Evolutionary conservation across 2,888 invertebrate genomes (phyloP), one percentile per base, ranked within the genome.

Genomic region (Spodoptera littoralis): DNA sequence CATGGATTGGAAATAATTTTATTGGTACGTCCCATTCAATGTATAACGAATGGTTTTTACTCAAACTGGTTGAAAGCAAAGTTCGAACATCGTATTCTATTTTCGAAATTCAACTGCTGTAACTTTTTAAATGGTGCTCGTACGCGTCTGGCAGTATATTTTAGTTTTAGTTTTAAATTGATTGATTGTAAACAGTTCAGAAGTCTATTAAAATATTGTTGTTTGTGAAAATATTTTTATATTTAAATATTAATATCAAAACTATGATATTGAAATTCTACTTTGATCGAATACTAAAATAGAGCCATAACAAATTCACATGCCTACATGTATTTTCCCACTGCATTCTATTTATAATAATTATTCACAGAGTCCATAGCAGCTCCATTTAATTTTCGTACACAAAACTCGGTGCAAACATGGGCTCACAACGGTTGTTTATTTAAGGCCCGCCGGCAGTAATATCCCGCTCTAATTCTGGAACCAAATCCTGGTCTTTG

Each of bases 41-140:
- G 79, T 80, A 71, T 85, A 86, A 87, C 84, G 82, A 92, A 92
- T 89, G 84, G 88, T 77, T 88, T 87, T 85, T 81, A 81, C 78
- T 84, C 77, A 73, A 81, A 84, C 82, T 82, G 83, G 84, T 83
- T 90, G 80, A 91, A 87, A 91, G 91, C 88, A 91, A 92, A 93
- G 92, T 93, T 92, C 76, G 81, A 82, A 83, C 78, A 79, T 84
- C 83, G 85, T 81, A 81, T 86, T 85, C 87, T 87, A 90, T 91
- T 91, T 90, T 88, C 79, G 80, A 88, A 87, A 85, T 86, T 81
- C 72, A 81, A 79, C 77, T 79, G 72, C 68, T 75, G 71, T 76
- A 81, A 83, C 84, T 87, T 88, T 84, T 84, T 76, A 86, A 82
- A 80, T 77, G 72, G 73, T 66, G 59, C 65, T 73, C 70, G 76